A percentile compares a stretch with the other conserved stretches of the same genome.
Evolutionary conservation across 2,113 vertebrate species (phyloP).

Genomic region (Sterrhoptilus dennistouni): DNA sequence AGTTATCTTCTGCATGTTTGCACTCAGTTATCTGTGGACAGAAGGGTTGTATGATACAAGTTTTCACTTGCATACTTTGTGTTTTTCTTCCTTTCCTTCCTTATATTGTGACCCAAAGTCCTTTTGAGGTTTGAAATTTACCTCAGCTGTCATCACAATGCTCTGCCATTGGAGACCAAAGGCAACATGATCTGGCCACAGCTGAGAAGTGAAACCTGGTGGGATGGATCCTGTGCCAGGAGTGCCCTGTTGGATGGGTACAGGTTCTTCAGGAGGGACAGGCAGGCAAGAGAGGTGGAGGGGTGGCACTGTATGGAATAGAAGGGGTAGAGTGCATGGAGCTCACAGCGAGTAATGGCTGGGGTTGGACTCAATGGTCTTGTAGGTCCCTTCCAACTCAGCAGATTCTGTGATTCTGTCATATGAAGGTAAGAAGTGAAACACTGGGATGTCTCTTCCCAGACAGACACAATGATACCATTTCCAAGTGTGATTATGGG

Average conservation of each 20-base stretch:
- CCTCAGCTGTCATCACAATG: background rate
- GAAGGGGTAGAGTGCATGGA: background rate
- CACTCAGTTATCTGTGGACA: background rate
- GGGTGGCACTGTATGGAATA: background rate
- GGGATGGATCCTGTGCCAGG: background rate
- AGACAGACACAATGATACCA: background rate
- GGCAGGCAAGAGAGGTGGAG: background rate
- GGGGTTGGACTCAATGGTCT: background rate
- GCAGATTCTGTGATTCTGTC: background rate
- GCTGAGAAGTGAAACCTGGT: background rate
- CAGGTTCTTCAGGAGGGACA: background rate
- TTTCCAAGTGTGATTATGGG: background rate
- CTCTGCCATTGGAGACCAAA: background rate
- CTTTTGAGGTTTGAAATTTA: background rate
- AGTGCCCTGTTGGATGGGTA: background rate
- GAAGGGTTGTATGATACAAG: background rate
- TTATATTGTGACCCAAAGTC: background rate
- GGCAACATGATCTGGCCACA: background rate
- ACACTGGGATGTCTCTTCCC: background rate
- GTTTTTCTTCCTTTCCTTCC: background rate
- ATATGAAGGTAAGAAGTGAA: background rate
- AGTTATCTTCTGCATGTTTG: background rate
- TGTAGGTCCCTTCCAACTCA: background rate
- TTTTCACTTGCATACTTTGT: background rate
- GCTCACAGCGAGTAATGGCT: background rate